phyloP scores from a whole-genome alignment of 1,140 invertebrate genomes.

The Phthorimaea operculella region DNA sequence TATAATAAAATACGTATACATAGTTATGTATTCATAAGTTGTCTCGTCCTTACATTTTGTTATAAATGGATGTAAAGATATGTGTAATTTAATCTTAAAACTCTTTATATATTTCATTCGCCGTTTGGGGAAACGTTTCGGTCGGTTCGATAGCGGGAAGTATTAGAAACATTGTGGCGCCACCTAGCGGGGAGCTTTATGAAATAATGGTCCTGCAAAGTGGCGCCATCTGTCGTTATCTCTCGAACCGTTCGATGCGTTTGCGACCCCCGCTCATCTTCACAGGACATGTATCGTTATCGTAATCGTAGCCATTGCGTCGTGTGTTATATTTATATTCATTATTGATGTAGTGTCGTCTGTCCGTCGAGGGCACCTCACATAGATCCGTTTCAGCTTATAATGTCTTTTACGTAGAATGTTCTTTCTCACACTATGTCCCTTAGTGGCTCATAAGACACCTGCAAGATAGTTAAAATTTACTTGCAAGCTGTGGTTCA shows the following conservation, averaged over 20 bases:
- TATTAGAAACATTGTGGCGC: too few species aligned
- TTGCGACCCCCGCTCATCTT: too few species aligned
- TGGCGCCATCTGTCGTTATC: too few species aligned
- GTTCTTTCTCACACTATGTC: too few species aligned
- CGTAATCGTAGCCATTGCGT: neutral
- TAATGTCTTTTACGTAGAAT: too few species aligned
- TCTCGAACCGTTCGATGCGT: too few species aligned
- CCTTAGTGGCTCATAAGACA: too few species aligned
- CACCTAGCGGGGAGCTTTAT: too few species aligned
- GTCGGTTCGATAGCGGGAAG: too few species aligned
- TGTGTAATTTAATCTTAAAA: neutral
- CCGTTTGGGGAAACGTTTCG: neutral
- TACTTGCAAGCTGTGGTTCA: too few species aligned
- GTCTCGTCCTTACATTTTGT: slow-evolving; percentile 1
- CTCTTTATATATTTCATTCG: neutral
- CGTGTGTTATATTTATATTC: slow-evolving; percentile 13
- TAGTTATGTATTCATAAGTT: neutral
- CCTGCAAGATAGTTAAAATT: too few species aligned
- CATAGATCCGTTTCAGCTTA: slow-evolving; percentile 2
- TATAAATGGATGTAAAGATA: neutral
- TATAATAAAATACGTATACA: neutral
- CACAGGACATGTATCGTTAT: neutral
- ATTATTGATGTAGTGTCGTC: neutral
- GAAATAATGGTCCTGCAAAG: too few species aligned
- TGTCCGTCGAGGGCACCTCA: slow-evolving; percentile 17